Percentiles rank a stretch among this genome's conserved stretches.
phyloP scores from a whole-genome alignment of 2,888 invertebrate genomes.

The Drosophila pseudotakahashii region DNA sequence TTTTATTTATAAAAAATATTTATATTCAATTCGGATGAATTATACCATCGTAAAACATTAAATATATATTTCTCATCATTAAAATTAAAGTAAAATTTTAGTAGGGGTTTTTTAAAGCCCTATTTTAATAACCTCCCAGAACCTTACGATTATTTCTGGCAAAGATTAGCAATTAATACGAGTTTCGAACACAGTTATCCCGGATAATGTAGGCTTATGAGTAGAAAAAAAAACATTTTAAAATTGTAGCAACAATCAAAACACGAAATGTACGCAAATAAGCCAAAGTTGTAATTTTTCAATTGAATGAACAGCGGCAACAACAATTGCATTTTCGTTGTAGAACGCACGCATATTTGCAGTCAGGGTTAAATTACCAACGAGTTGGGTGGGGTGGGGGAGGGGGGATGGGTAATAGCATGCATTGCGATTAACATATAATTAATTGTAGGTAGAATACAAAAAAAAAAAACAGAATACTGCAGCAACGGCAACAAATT shows the following conservation, averaged over 20 bases:
- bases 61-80: too few species aligned
- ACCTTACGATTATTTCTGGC: slow-evolving; percentile 16
- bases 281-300: slow-evolving; percentile 78
- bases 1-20: background rate
- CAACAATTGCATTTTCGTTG: slow-evolving; percentile 29
- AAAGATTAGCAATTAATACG: slow-evolving; percentile 57
- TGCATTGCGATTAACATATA: slow-evolving; percentile 81
- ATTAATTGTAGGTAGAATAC: slow-evolving; percentile 69
- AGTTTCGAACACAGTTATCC: slow-evolving; percentile 46
- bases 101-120: too few species aligned
- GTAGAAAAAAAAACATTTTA: slow-evolving; percentile 17
- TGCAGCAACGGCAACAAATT: slow-evolving; percentile 53
- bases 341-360: slow-evolving; percentile 72
- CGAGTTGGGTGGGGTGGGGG: slow-evolving; percentile 1
- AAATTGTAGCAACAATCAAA: slow-evolving; percentile 31
- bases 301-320: slow-evolving; percentile 72
- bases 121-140: slow-evolving; percentile 5
- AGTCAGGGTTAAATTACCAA: slow-evolving; percentile 69
- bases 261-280: slow-evolving; percentile 76
- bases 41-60: too few species aligned
- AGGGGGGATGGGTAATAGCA: slow-evolving; percentile 71
- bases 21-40: too few species aligned
- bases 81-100: too few species aligned
- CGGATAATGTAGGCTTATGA: slow-evolving; percentile 32
- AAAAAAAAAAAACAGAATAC: slow-evolving; percentile 50